Evolutionary conservation across 2,797 vertebrate genomes (phyloP).

Genomic region (Nannoperca obscura): DNA sequence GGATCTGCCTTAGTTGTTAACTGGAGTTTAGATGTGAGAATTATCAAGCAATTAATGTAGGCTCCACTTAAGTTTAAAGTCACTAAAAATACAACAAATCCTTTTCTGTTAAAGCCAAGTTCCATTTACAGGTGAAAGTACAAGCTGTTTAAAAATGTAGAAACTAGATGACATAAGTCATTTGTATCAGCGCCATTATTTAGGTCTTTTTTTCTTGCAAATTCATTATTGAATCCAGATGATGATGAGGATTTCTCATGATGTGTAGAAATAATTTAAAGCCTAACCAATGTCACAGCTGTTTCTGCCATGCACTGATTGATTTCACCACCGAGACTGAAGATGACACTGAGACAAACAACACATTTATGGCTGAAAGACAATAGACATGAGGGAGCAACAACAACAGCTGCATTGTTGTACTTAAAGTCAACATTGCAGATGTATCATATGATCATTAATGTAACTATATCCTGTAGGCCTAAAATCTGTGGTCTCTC

Average conservation of each 20-base stretch:
- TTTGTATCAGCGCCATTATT: background rate
- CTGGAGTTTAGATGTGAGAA: background rate
- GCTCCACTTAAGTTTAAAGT: background rate
- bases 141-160: background rate
- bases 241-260: background rate
- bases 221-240: constrained; percentile 5
- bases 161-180: background rate
- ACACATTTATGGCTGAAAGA: background rate
- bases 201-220: background rate
- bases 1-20: background rate
- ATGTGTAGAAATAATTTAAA: constrained; percentile 16
- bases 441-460: constrained; percentile 4
- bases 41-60: background rate
- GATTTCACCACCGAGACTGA: constrained; percentile 13
- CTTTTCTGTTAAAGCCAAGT: background rate
- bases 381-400: background rate
- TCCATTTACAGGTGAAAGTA: background rate
- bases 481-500: no score
- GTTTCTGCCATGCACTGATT: constrained; percentile 16
- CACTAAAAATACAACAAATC: background rate
- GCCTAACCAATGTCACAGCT: constrained; percentile 21
- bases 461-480: background rate
- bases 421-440: constrained; percentile 15
- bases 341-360: background rate
- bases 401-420: constrained; percentile 21